Evolutionary conservation across 1,140 invertebrate genomes (phyloP), one percentile per base, ranked within the genome.

Genomic region (Brachionus sp.): DNA sequence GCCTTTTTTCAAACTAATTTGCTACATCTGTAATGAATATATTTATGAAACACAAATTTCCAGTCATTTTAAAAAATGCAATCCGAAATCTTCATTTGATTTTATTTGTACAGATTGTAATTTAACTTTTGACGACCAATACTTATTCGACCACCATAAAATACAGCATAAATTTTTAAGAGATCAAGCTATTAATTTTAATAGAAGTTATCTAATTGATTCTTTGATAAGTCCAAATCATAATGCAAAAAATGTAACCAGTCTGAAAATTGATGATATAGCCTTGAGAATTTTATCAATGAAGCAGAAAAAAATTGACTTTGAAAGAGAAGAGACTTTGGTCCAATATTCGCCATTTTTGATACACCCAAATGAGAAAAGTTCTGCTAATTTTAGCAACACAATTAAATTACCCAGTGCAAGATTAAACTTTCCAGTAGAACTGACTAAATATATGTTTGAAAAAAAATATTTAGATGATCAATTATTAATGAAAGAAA

Each of bases 201-300:
- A 75, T 13, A 75, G 12, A 33, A 75, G 12, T 1, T 75, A 75
- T 46, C 29, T 46, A 23, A 25, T 75, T 44, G 70, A 75, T 9
- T 75, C 37, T 4, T 23, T 75, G 13, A 25, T 75, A 0, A 68
- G 35, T 35, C 35, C 64, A 5, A 37, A 68, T n/a, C 29, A 33
- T 35, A 19, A 19, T 19, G 19, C 9, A 2, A 57, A 19, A 57
- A 57, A 19, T 19, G 50, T 23, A 3, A 57, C 5, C 16, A 9
- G 50, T 19, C 9, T 57, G 2, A 44, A 46, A 75, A 75, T 75
- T 35, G 70, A 75, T 46, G 70, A 75, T 25, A 75, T 75, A 29
- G 70, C 70, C 25, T 10, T 46, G 5, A 75, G 44, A 46, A 75
- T 75, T 46, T 46, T 75, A 2, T 75, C 70, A 75, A 75, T 75